Evolutionary conservation across 2,797 vertebrate species (phyloP).

Genomic region (Petrocephalus sullivani): DNA sequence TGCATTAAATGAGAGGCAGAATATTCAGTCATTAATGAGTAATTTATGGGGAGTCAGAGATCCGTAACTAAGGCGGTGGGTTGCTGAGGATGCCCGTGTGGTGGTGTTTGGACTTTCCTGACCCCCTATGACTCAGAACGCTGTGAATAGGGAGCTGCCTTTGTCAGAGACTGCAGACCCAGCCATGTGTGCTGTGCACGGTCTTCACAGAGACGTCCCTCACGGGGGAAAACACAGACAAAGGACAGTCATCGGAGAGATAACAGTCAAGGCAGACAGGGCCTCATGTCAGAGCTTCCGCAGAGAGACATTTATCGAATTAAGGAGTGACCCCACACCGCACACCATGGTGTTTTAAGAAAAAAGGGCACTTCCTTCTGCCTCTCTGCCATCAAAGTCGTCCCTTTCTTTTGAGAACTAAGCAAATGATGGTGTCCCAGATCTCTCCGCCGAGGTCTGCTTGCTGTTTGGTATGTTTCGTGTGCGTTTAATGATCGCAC

Average conservation of each 20-base stretch:
- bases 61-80: not conserved
- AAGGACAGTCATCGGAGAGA: not conserved
- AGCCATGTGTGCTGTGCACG: not conserved
- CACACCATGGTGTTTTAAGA: not conserved
- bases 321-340: not conserved
- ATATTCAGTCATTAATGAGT: not conserved
- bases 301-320: not conserved
- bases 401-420: not conserved
- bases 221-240: not conserved
- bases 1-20: not conserved
- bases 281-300: not conserved
- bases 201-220: not conserved
- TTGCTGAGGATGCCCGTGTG: not conserved
- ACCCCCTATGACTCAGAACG: not conserved
- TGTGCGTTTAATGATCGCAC: not conserved
- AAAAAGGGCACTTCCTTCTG: not conserved
- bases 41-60: not conserved
- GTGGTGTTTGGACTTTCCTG: not conserved
- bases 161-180: not conserved
- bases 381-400: not conserved
- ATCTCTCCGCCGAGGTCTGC: not conserved
- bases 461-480: not conserved
- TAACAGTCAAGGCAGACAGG: not conserved
- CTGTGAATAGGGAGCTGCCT: not conserved
- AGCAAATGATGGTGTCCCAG: not conserved